A percentile compares a stretch with the other conserved stretches of the same genome.
These are phyloP conservation scores for Drosophila monieri DNA, from an alignment of 2,888 invertebrate genomes.

Conservation along the genomic window DNA sequence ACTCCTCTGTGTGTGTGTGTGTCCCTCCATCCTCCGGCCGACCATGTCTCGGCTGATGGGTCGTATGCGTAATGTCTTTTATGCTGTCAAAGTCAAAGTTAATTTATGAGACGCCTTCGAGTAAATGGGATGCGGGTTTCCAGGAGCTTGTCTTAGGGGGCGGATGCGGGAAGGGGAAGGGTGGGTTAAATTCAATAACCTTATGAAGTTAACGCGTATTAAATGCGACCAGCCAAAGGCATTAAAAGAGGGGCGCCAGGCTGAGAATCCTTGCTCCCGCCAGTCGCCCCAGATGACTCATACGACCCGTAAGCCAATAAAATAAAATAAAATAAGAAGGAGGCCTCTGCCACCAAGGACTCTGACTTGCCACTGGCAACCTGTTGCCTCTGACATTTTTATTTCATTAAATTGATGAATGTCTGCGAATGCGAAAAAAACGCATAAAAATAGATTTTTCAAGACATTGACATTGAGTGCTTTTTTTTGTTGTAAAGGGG, in stretches of 20 bases:
- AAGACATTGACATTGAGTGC: conserved; percentile 7
- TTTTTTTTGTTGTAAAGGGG: no score
- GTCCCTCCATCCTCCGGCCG: background rate
- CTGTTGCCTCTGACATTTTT: conserved; percentile 37
- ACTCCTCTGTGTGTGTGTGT: background rate
- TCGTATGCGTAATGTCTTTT: conserved; percentile 70
- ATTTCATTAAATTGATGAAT: conserved; percentile 28
- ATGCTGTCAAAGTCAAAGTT: conserved; percentile 72
- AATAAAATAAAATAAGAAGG: background rate
- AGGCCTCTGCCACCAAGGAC: conserved; percentile 2
- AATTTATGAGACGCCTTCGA: conserved; percentile 51
- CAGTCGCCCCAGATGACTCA: conserved; percentile 28
- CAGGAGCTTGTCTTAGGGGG: background rate
- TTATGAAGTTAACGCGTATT: conserved; percentile 72
- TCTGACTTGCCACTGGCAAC: conserved; percentile 5
- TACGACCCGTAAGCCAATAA: conserved; percentile 35
- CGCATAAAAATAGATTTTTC: background rate
- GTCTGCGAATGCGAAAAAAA: background rate
- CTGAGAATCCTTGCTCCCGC: conserved; percentile 1
- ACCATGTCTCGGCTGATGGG: conserved; percentile 28
- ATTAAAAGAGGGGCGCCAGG: conserved; percentile 15
- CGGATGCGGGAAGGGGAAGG: background rate
- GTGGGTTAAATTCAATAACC: conserved; percentile 67
- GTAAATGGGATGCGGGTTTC: conserved; percentile 12
- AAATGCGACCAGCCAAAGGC: conserved; percentile 60